Percentiles rank a stretch among this genome's conserved stretches.
Conservation (phyloP, 2,797 vertebrate genomes). For the Heterohyrax brucei region DNA sequence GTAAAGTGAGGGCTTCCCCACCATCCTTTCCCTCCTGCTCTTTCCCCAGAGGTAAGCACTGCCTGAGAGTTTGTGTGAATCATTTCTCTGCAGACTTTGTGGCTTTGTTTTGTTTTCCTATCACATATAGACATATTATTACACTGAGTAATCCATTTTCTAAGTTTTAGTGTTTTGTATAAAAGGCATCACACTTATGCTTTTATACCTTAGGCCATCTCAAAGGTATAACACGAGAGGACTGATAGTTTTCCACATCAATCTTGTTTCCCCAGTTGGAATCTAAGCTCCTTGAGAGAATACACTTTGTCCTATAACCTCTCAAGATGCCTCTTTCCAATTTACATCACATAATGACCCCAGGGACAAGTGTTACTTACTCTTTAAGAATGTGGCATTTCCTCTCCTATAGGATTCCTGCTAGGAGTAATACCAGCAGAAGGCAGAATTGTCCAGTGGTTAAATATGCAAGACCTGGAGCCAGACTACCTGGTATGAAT, state of each 20-base stretch:
- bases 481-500: background rate
- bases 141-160: background rate
- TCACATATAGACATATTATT: background rate
- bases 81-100: background rate
- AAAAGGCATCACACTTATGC: too few species aligned
- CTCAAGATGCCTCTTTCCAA: background rate
- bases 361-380: background rate
- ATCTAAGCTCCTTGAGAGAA: background rate
- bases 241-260: background rate
- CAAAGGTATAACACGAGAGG: background rate
- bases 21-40: background rate
- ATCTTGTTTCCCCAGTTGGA: too few species aligned
- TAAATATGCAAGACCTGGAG: background rate
- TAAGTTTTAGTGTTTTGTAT: background rate
- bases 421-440: background rate
- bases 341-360: background rate
- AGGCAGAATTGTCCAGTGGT: background rate
- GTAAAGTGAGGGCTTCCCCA: background rate
- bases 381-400: background rate
- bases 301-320: background rate
- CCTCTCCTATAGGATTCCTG: background rate
- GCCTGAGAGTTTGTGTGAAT: background rate
- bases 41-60: background rate
- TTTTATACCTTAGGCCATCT: background rate
- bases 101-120: background rate